Conservation (phyloP, 2,888 invertebrate genomes). For the Laothoe populi region DNA sequence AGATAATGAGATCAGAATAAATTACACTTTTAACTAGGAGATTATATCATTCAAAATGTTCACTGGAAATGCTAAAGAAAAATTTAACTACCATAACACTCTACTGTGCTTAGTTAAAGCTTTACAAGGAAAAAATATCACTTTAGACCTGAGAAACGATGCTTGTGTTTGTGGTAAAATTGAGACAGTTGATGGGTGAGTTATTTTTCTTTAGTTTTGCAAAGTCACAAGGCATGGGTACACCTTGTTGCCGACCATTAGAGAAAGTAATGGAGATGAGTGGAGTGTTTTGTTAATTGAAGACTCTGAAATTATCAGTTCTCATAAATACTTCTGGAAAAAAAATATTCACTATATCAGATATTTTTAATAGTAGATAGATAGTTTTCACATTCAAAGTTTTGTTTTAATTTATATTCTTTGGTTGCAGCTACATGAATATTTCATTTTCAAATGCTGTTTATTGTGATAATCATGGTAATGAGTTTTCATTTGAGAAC, state of each 20-base stretch:
- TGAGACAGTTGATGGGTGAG: conserved; percentile 87
- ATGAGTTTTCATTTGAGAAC: conserved; percentile 84
- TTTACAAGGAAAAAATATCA: conserved; percentile 85
- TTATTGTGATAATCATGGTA: conserved; percentile 86
- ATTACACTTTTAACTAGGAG: background rate
- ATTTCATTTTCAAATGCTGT: conserved; percentile 86
- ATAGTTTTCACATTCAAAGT: background rate
- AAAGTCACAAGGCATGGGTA: too few species aligned
- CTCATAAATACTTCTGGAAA: too few species aligned
- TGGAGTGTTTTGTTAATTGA: too few species aligned
- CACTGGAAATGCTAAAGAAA: conserved; percentile 69
- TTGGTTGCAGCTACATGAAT: conserved; percentile 86
- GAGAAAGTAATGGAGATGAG: too few species aligned
- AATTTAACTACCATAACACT: conserved; percentile 83
- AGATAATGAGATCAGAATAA: background rate
- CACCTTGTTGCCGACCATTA: too few species aligned
- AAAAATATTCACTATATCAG: too few species aligned
- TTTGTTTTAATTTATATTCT: background rate
- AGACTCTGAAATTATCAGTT: too few species aligned
- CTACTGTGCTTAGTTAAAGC: conserved; percentile 86
- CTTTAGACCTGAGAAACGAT: conserved; percentile 88
- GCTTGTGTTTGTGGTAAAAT: conserved; percentile 86
- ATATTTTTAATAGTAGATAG: too few species aligned
- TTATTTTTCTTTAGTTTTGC: conserved; percentile 9
- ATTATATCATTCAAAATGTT: conserved; percentile 46